phyloP scores from a whole-genome alignment of 2,797 vertebrate species.

The Cyprinodon diabolis region DNA sequence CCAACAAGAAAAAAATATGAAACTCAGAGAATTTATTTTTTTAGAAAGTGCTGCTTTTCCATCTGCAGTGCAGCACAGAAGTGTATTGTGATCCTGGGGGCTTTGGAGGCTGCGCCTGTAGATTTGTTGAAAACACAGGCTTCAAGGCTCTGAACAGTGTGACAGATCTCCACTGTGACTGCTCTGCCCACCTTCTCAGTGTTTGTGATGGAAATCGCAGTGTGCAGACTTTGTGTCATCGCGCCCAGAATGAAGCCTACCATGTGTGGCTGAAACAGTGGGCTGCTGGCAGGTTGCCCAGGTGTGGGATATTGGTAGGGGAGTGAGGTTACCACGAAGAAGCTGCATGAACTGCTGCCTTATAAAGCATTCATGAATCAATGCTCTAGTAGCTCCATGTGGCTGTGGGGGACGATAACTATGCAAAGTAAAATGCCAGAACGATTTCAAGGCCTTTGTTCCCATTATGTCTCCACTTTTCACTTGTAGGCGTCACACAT shows the following conservation, averaged over 20 bases:
- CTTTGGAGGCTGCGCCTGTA: conserved; percentile 17
- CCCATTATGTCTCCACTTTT: conserved; percentile 37
- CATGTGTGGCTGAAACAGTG: conserved; percentile 68
- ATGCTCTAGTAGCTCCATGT: conserved; percentile 55
- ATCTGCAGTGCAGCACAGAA: conserved; percentile 66
- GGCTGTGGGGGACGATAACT: conserved; percentile 59
- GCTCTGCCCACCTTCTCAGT: conserved; percentile 57
- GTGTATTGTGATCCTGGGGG: conserved; percentile 21
- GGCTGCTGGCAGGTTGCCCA: conserved; percentile 66
- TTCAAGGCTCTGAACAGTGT: conserved; percentile 35
- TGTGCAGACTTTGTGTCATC: conserved; percentile 66
- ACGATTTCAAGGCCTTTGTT: conserved; percentile 31
- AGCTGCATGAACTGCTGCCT: conserved; percentile 54
- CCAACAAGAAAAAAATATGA: conserved; percentile 36
- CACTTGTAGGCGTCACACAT: conserved; percentile 51
- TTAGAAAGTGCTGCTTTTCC: conserved; percentile 36
- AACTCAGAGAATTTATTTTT: conserved; percentile 50
- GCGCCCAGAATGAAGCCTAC: conserved; percentile 60
- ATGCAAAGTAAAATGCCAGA: conserved; percentile 41
- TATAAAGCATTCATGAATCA: conserved; percentile 64
- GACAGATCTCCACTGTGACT: conserved; percentile 46
- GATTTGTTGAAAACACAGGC: conserved; percentile 28
- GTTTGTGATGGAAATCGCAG: conserved; percentile 63
- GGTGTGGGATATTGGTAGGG: conserved; percentile 68
- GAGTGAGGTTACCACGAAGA: conserved; percentile 63